phyloP scores from a whole-genome alignment of 2,113 vertebrate genomes.

The Stigmatopora nigra region DNA sequence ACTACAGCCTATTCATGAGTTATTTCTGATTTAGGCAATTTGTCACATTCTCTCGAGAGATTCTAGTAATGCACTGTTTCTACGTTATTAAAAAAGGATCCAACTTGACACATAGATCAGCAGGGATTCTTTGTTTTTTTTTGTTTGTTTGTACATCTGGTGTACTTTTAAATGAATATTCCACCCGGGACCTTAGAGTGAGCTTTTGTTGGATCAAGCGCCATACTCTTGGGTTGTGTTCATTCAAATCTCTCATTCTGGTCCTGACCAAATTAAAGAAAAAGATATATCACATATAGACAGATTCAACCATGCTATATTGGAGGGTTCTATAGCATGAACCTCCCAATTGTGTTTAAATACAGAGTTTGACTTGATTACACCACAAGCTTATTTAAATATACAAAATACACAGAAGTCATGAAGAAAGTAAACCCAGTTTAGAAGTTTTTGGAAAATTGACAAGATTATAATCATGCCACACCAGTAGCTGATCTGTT shows the following conservation, averaged over 20 bases:
- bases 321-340: no score
- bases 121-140: constrained; percentile 34
- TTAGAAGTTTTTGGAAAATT: background rate
- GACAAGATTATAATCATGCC: background rate
- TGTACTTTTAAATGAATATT: constrained; percentile 46
- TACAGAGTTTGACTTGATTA: no score
- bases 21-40: constrained; percentile 43
- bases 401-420: background rate
- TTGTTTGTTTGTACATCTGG: constrained; percentile 50
- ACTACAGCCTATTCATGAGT: constrained; percentile 3
- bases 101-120: constrained; percentile 41
- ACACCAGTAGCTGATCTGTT: background rate
- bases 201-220: constrained; percentile 24
- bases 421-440: background rate
- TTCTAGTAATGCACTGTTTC: constrained; percentile 48
- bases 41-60: constrained; percentile 48
- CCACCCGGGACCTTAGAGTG: constrained; percentile 38
- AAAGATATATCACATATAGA: background rate
- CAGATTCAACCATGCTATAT: background rate
- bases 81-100: constrained; percentile 54
- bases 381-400: no score
- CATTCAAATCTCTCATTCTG: background rate
- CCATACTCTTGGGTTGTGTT: constrained; percentile 11
- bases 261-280: background rate
- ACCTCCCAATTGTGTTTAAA: no score